phyloP scores from a whole-genome alignment of 2,888 invertebrate species.

The Scaptomyza caliginosa region DNA sequence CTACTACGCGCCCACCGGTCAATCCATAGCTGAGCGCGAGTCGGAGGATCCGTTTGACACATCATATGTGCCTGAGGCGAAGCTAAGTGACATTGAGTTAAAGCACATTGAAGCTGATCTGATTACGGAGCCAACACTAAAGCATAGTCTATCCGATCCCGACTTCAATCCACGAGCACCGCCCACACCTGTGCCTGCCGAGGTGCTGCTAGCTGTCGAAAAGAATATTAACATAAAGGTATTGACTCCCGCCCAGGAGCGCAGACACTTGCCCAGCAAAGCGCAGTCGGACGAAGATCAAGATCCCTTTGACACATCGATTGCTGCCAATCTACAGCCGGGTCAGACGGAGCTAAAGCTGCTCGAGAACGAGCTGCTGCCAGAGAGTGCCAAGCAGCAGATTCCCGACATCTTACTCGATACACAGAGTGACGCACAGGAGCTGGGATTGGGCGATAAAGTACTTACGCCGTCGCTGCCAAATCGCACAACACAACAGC shows the following conservation, averaged over 20 bases:
- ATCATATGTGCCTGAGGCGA: slow-evolving; percentile 90
- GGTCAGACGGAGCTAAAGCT: slow-evolving; percentile 91
- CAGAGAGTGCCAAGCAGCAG: slow-evolving; percentile 74
- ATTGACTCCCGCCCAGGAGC: slow-evolving; percentile 87
- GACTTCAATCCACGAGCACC: slow-evolving; percentile 86
- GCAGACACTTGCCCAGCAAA: slow-evolving; percentile 72
- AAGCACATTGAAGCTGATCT: slow-evolving; percentile 90
- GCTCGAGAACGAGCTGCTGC: slow-evolving; percentile 90
- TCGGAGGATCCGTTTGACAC: slow-evolving; percentile 93
- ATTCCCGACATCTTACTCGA: slow-evolving; percentile 81
- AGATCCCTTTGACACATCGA: slow-evolving; percentile 94
- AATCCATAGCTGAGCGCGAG: slow-evolving; percentile 84
- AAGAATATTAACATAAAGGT: slow-evolving; percentile 89
- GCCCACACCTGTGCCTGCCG: slow-evolving; percentile 81
- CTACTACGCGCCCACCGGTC: slow-evolving; percentile 88
- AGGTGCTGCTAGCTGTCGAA: slow-evolving; percentile 84
- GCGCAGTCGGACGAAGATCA: slow-evolving; percentile 74
- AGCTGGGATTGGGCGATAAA: slow-evolving; percentile 87
- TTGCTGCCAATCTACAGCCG: slow-evolving; percentile 89
- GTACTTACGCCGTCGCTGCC: slow-evolving; percentile 88
- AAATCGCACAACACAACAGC: slow-evolving; percentile 71
- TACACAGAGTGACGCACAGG: slow-evolving; percentile 84
- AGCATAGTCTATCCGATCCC: slow-evolving; percentile 87
- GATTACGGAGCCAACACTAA: slow-evolving; percentile 85
- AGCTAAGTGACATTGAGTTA: slow-evolving; percentile 91